Conservation (phyloP, 2,797 vertebrate genomes). For the Propithecus perrieri region DNA sequence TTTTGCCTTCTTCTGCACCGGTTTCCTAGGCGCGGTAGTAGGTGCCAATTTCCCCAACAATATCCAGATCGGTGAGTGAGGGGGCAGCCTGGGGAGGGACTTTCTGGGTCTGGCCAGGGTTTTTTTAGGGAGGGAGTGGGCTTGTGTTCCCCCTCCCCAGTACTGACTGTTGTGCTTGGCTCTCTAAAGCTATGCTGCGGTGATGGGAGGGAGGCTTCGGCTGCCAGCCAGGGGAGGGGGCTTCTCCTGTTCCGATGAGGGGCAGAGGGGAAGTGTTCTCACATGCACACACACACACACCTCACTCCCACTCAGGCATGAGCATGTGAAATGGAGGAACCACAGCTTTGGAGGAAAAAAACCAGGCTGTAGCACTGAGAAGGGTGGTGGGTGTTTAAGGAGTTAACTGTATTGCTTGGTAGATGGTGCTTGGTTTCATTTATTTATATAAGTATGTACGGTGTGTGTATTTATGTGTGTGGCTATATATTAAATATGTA, state of each 20-base stretch:
- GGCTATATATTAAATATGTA: slow-evolving; percentile 31
- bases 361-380: slow-evolving; percentile 62
- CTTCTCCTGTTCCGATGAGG: slow-evolving; percentile 46
- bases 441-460: slow-evolving; percentile 61
- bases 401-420: slow-evolving; percentile 58
- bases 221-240: slow-evolving; percentile 40
- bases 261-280: slow-evolving; percentile 56
- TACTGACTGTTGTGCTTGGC: neutral
- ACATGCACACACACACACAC: neutral
- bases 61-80: slow-evolving; percentile 98
- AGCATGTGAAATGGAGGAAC: slow-evolving; percentile 83
- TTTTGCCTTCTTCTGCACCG: slow-evolving; percentile 98
- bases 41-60: slow-evolving; percentile 99
- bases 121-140: neutral
- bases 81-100: slow-evolving; percentile 40
- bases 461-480: slow-evolving; percentile 46
- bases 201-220: neutral
- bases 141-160: neutral
- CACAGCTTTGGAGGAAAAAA: slow-evolving; percentile 55
- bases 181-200: slow-evolving; percentile 14
- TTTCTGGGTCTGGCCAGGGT: neutral
- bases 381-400: slow-evolving; percentile 57
- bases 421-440: neutral
- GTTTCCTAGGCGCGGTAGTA: slow-evolving; percentile 98
- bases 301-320: slow-evolving; percentile 40